Base-by-base conservation (phyloP, 2,113 vertebrate species). In the Trochalopteron elliotii region DNA sequence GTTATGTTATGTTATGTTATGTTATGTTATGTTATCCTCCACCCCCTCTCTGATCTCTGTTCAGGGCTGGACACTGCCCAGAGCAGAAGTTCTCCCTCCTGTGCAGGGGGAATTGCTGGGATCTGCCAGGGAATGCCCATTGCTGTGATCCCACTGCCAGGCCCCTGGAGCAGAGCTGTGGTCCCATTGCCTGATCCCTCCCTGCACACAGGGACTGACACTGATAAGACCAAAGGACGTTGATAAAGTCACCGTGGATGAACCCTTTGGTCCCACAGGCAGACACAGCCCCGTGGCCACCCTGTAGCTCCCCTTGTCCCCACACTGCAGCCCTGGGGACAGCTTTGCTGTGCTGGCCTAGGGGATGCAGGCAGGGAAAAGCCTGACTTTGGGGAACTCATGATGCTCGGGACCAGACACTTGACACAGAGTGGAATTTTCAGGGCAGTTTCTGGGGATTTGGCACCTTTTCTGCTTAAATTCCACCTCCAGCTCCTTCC, bases 271-370 rank as follows among this genome's bases (percentile, higher is more conserved):
- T 44, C 14, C 49, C 68, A 40, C 17, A 19, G 11, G 24, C 22
- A 1, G 1, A 5, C 14, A 10, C 19, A 25, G 55, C 37, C 33
- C 20, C 42, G 42, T 17, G 42, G 42, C 16, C 57, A 18, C 7
- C 57, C 15, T 0, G 0, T 0, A 23, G 16, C 30, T 31, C 11
- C 28, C 16, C 15, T 11, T 7, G 11, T 7, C 15, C 15, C 49
- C 22, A 31, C 15, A 14, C 44, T 3, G 0, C 65, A 40, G 59
- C 60, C 35, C 5, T 23, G n/a, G 60, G 64, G 12, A 37, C 35
- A 44, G 52, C 23, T 82, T 25, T 59, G 78, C 70, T 67, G 27
- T 1, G 4, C 22, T 9, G 17, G 9, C 55, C 28, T 4, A 3
- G 50, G 44, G 55, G 9, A 23, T 8, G 12, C 12, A 33, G 15